These are phyloP conservation scores for Lasioglossum zephyrum DNA, from an alignment of 2,888 invertebrate species.

Conservation along the genomic window DNA sequence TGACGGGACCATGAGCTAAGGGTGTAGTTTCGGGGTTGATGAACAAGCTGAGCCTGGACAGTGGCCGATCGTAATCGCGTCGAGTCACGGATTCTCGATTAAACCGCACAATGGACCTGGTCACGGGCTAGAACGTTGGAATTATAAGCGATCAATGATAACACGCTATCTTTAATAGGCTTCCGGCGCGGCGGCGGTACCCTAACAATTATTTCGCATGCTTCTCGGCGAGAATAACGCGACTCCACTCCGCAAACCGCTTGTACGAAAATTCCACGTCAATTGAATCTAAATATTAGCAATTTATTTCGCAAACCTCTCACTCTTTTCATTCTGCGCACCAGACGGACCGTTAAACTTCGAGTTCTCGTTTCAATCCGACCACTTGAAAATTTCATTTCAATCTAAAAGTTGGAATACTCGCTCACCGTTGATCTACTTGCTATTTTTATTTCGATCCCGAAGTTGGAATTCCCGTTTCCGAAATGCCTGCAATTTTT, in stretches of 20 bases:
- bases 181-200: slow-evolving; percentile 15
- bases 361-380: neutral
- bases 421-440: neutral
- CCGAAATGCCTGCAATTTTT: neutral
- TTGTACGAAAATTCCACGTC: neutral
- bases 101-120: slow-evolving; percentile 55
- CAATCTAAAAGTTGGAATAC: slow-evolving; percentile 2
- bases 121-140: slow-evolving; percentile 32
- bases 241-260: neutral
- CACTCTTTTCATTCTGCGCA: neutral
- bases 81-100: slow-evolving; percentile 61
- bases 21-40: slow-evolving; percentile 35
- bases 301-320: neutral
- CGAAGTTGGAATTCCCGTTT: neutral
- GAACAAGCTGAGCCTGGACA: slow-evolving; percentile 43
- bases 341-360: neutral
- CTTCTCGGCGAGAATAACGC: slow-evolving; percentile 22
- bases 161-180: slow-evolving; percentile 52
- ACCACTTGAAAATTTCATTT: neutral
- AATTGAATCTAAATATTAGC: neutral
- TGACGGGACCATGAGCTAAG: neutral
- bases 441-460: neutral
- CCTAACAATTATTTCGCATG: slow-evolving; percentile 42
- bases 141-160: slow-evolving; percentile 55
- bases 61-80: slow-evolving; percentile 47